phyloP scores from a whole-genome alignment of 2,113 vertebrate genomes.

The Agelaius phoeniceus region DNA sequence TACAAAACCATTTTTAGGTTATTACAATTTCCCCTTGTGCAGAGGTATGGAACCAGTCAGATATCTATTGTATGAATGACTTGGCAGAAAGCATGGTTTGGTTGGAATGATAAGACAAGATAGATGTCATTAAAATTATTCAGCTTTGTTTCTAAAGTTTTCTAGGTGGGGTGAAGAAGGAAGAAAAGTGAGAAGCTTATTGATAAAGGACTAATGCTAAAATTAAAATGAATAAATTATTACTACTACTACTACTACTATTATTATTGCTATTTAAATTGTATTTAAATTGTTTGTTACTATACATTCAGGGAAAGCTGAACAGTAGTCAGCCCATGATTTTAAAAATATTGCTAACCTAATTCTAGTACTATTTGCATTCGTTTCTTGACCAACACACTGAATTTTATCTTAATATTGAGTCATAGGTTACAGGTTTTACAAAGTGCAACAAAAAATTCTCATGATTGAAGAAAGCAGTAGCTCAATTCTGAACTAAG shows the following conservation, averaged over 20 bases:
- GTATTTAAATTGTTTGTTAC: background rate
- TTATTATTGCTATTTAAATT: background rate
- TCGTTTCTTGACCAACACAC: background rate
- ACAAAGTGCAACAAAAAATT: background rate
- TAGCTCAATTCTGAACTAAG: background rate
- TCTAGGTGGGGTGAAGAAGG: background rate
- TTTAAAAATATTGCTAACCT: background rate
- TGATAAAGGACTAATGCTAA: background rate
- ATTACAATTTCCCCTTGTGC: background rate
- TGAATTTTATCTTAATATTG: background rate
- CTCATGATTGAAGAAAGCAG: background rate
- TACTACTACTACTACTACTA: fast-evolving
- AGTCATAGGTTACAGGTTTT: background rate
- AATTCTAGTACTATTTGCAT: background rate
- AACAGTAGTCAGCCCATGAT: background rate
- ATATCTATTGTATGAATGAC: background rate
- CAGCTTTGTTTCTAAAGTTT: background rate
- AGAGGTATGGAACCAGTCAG: background rate
- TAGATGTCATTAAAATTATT: background rate
- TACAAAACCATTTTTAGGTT: background rate
- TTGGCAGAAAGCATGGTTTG: background rate
- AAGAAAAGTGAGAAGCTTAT: background rate
- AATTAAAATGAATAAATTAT: background rate
- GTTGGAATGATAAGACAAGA: background rate
- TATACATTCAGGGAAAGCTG: background rate